phyloP scores from a whole-genome alignment of 2,113 vertebrate species.

The Bubalus kerabau region DNA sequence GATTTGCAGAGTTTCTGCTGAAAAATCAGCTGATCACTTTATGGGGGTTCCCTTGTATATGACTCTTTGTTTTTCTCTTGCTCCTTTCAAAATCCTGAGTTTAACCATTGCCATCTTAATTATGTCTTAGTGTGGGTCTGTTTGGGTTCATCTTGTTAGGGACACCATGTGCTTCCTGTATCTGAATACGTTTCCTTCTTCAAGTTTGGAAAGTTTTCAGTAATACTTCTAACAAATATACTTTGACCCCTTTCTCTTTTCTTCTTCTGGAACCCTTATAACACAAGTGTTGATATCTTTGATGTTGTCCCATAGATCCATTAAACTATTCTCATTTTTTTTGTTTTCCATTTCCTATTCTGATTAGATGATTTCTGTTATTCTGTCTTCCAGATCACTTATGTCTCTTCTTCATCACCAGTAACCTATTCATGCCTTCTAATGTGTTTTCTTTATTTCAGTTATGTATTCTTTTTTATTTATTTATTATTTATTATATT shows the following conservation, averaged over 20 bases:
- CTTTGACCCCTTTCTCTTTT: background rate
- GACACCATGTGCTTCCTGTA: background rate
- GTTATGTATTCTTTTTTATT: background rate
- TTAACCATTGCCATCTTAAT: background rate
- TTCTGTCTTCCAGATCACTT: background rate
- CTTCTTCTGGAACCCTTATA: background rate
- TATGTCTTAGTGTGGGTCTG: background rate
- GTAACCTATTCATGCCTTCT: background rate
- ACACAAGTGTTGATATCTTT: background rate
- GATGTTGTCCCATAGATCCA: background rate
- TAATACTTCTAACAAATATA: background rate
- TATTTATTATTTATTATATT: too few species aligned
- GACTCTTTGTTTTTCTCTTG: background rate
- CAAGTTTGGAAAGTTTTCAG: background rate
- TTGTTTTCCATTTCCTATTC: background rate
- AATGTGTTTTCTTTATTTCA: background rate
- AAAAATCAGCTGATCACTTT: background rate
- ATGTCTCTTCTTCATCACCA: background rate
- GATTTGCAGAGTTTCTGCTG: background rate
- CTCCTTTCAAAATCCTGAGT: background rate
- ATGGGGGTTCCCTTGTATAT: background rate
- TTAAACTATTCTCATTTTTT: background rate
- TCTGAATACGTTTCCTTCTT: background rate
- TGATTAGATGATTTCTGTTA: background rate
- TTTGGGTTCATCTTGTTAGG: background rate